phyloP scores from a whole-genome alignment of 1,140 invertebrate genomes.

The Proales similis region DNA sequence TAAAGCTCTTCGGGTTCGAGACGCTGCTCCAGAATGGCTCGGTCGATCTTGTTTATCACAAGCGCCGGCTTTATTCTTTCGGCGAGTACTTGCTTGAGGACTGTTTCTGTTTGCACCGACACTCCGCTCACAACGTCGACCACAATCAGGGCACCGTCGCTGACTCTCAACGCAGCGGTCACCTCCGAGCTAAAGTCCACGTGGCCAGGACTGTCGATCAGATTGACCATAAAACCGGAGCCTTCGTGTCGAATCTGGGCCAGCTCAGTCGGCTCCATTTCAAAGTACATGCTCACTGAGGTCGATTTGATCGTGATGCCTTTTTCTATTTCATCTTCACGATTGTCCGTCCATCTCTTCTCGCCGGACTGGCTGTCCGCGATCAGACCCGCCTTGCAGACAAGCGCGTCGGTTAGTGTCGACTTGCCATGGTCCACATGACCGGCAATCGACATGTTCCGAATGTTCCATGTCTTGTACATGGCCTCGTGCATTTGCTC shows the following conservation, averaged over 20 bases:
- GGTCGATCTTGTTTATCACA: conserved; percentile 37
- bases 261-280: not conserved
- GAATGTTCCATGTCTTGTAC: conserved; percentile 7
- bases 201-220: conserved; percentile 37
- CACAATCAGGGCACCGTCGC: conserved; percentile 36
- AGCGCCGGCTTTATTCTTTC: conserved; percentile 37
- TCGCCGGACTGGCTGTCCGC: not conserved
- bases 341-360: conserved; percentile 13
- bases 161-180: conserved; percentile 35
- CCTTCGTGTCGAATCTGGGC: conserved; percentile 15
- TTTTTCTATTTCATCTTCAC: conserved; percentile 15
- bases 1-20: conserved; percentile 27
- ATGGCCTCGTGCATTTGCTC: conserved; percentile 18
- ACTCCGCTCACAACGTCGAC: conserved; percentile 34
- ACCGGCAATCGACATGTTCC: conserved; percentile 30
- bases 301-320: conserved; percentile 37
- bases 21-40: conserved; percentile 27
- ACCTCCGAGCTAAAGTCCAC: conserved; percentile 36
- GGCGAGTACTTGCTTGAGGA: conserved; percentile 26
- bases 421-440: conserved; percentile 38
- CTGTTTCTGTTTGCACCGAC: conserved; percentile 38
- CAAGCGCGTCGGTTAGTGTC: conserved; percentile 30
- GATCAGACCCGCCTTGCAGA: conserved; percentile 15
- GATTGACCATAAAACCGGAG: conserved; percentile 11
- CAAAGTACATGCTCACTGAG: conserved; percentile 1